Conservation (phyloP, 2,797 vertebrate genomes). For the Pseudomugil gertrudae region DNA sequence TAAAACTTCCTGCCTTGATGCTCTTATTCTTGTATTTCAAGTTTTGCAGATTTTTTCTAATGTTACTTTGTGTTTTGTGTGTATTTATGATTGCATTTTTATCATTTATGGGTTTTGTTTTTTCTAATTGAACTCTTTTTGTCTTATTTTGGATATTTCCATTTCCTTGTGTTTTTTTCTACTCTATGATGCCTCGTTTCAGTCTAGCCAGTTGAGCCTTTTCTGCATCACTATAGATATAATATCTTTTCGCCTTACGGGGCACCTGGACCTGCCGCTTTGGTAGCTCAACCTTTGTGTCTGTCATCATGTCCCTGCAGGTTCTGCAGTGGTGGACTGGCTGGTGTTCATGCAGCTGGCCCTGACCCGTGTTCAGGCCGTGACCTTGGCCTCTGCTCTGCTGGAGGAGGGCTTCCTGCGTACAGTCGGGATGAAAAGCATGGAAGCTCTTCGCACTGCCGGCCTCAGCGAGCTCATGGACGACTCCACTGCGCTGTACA, state of each 20-base stretch:
- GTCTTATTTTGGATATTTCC: background rate
- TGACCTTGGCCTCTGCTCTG: conserved; percentile 90
- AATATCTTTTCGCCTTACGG: background rate
- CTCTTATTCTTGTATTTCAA: background rate
- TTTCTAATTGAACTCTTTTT: background rate
- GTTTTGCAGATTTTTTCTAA: too few relatives aligned
- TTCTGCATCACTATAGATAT: background rate
- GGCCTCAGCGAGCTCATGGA: conserved; percentile 88
- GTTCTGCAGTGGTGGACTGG: conserved; percentile 93
- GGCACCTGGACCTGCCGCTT: background rate
- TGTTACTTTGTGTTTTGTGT: background rate
- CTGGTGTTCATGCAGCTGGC: conserved; percentile 87
- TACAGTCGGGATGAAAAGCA: conserved; percentile 86
- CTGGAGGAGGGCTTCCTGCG: conserved; percentile 89
- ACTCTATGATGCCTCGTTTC: background rate
- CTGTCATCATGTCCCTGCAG: conserved; percentile 64
- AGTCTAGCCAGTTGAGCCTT: background rate
- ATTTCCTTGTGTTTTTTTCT: background rate
- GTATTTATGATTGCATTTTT: too few relatives aligned
- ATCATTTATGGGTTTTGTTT: too few relatives aligned
- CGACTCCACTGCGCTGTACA: conserved; percentile 91
- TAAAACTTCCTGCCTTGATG: background rate
- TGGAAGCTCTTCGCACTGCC: conserved; percentile 81
- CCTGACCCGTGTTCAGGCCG: conserved; percentile 86
- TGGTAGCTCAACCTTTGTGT: background rate